Evolutionary conservation across 2,888 invertebrate species (phyloP).

Genomic region (Uropetala carovei): DNA sequence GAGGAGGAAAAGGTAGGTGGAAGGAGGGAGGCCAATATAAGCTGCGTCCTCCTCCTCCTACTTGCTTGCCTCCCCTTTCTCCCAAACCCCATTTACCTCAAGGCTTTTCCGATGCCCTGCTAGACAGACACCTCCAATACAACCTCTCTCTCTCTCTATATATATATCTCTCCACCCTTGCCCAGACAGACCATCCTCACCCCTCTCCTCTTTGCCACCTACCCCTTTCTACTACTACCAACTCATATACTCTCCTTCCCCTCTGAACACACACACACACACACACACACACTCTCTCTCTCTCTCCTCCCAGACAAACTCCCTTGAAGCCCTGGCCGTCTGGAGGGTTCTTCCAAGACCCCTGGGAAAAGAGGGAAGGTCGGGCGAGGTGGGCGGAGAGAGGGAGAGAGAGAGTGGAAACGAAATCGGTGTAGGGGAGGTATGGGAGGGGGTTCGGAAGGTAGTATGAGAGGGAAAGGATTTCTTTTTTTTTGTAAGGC

Average conservation of each 20-base stretch:
- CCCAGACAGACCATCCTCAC: background rate
- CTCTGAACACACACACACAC: too few species aligned
- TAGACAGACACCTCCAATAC: conserved; percentile 47
- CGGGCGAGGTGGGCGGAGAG: background rate
- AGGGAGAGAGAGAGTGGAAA: background rate
- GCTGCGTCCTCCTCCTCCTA: background rate
- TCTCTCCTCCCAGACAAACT: background rate
- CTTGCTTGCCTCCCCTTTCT: too few species aligned
- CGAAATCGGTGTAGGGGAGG: background rate
- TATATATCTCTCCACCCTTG: background rate
- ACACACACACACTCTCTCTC: too few species aligned
- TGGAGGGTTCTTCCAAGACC: conserved; percentile 21
- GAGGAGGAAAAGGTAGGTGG: background rate
- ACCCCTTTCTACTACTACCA: background rate
- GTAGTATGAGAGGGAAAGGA: background rate
- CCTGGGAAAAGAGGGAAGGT: conserved; percentile 42
- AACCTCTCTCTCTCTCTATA: background rate
- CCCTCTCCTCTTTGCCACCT: background rate
- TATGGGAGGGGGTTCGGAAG: background rate
- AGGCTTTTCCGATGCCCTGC: conserved; percentile 42
- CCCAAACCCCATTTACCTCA: conserved; percentile 37
- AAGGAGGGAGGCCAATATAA: conserved; percentile 31
- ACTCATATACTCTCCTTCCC: too few species aligned
- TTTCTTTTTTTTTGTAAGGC: background rate
- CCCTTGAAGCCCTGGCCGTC: conserved; percentile 35